These are phyloP conservation scores for Crotophaga sulcirostris DNA, from an alignment of 2,113 vertebrate genomes.

Conservation along the genomic window DNA sequence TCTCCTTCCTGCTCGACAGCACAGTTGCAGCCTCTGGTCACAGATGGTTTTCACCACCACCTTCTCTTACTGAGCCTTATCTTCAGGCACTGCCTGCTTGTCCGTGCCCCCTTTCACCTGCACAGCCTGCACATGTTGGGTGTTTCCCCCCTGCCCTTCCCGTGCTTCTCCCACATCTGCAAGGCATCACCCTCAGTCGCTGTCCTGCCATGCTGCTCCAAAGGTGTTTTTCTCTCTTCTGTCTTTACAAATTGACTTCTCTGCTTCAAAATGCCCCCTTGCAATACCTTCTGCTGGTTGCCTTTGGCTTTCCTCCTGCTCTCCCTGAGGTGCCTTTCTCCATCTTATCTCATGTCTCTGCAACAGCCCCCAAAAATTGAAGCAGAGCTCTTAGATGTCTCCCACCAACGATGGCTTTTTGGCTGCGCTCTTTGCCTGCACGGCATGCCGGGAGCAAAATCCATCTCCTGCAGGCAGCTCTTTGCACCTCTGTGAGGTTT, in stretches of 20 bases:
- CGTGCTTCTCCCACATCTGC: neutral
- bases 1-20: neutral
- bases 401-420: neutral
- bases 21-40: neutral
- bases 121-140: neutral
- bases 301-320: neutral
- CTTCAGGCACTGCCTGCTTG: neutral
- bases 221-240: neutral
- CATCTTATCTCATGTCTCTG: neutral
- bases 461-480: neutral
- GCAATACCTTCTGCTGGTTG: neutral
- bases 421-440: neutral
- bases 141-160: neutral
- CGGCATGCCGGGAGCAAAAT: neutral
- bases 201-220: neutral
- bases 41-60: neutral
- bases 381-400: neutral
- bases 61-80: neutral
- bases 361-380: neutral
- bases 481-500: slow-evolving; percentile 13
- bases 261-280: neutral
- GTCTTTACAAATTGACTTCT: neutral
- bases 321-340: neutral
- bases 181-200: neutral
- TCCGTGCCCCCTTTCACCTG: rapidly evolving